Evolutionary conservation across 2,113 vertebrate genomes (phyloP), one percentile per base, ranked within the genome.

Genomic region (human (Homo sapiens)): DNA sequence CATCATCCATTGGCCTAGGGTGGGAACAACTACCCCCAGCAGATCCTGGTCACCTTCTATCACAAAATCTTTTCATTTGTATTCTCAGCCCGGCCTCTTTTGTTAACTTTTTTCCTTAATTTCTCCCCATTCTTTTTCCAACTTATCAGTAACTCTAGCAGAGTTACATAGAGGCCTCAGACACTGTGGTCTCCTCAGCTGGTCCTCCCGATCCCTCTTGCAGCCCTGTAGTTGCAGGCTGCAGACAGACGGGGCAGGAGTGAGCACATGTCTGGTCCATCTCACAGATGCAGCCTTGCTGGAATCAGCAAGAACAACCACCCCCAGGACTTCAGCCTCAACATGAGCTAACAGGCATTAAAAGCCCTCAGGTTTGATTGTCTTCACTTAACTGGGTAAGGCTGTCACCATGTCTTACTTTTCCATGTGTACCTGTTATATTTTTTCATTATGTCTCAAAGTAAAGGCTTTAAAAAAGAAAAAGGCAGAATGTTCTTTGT

Each of bases 261-360:
- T 43, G 81, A 48, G 68, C 18, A 1, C 25, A 1, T 2, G 27
- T 1, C 1, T 1, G 1, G 6, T 22, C 52, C 38, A 3, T 23
- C 57, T 61, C 66, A 10, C 13, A 16, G 20, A 17, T 0, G 5
- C 30, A 61, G 0, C 25, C 14, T 66, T 57, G 82, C 6, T 6
- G 48, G 11, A 11, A 14, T 68, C 55, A 64, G 45, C 0, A 2
- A 13, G 50, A 82, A 23, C 25, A 43, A 9, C 38, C 38, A 32
- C 16, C 30, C 48, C 45, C 32, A 22, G 38, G 43, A 43, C 75
- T 59, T 88, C 32, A 78, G 25, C n/a, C 40, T 86, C 45, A 30
- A 17, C 25, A 8, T 11, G 50, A 87, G 66, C 18, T 40, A 25
- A 48, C 3, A n/a, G 16, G 23, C 30, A n/a, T 20, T 48, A 9